A percentile compares a stretch with the other conserved stretches of the same genome.
phyloP scores from a whole-genome alignment of 2,888 invertebrate genomes.

The Himalopsyche anomala region DNA sequence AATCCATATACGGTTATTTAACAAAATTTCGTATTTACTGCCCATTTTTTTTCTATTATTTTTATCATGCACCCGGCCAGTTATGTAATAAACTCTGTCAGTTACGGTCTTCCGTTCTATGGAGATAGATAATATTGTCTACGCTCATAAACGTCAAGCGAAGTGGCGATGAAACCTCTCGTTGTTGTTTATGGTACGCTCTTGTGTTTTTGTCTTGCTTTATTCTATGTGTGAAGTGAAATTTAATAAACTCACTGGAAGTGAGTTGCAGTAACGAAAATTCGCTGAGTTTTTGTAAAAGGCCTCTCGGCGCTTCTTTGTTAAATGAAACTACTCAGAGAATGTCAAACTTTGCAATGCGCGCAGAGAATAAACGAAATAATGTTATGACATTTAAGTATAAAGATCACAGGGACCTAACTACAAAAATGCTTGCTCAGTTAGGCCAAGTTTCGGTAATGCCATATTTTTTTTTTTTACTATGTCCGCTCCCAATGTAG shows the following conservation, averaged over 20 bases:
- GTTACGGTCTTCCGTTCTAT: not conserved
- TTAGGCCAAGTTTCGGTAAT: too few species aligned
- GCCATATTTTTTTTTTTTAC: too few species aligned
- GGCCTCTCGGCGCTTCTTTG: slow-evolving; percentile 16
- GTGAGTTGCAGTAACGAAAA: slow-evolving; percentile 21
- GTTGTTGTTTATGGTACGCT: not conserved
- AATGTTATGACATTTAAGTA: too few species aligned
- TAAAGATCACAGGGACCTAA: too few species aligned
- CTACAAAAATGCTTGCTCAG: too few species aligned
- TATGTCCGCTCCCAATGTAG: too few species aligned
- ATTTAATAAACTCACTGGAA: slow-evolving; percentile 1
- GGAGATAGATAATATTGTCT: slow-evolving; percentile 5
- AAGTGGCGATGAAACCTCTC: slow-evolving; percentile 11
- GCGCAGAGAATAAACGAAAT: too few species aligned
- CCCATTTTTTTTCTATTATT: too few species aligned
- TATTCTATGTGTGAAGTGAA: not conserved
- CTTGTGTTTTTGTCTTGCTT: not conserved
- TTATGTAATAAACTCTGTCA: too few species aligned
- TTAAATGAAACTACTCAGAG: not conserved
- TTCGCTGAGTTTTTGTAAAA: slow-evolving; percentile 25
- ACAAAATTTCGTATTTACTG: too few species aligned
- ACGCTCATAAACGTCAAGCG: slow-evolving; percentile 14
- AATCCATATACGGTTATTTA: too few species aligned
- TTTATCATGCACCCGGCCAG: too few species aligned
- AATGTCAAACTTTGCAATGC: not conserved